Evolutionary conservation across 2,888 invertebrate species (phyloP).

Genomic region (Heteromyza rotundicornis): DNA sequence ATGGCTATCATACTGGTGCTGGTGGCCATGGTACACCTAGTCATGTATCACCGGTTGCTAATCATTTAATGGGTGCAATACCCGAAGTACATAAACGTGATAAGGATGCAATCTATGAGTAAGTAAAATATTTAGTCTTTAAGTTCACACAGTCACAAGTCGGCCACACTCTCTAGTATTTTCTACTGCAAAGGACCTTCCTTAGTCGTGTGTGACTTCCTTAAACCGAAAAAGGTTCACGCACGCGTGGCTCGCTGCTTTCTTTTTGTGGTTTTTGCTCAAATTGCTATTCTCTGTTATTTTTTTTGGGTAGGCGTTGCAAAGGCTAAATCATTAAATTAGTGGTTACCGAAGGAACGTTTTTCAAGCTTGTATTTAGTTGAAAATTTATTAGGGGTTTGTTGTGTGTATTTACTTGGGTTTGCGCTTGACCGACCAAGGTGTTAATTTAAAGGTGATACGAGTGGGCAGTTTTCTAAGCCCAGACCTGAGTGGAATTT

Average conservation of each 20-base stretch:
- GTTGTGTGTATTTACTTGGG: not conserved
- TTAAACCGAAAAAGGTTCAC: conserved; percentile 16
- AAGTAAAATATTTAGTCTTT: conserved; percentile 65
- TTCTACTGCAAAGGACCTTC: not conserved
- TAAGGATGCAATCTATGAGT: conserved; percentile 99
- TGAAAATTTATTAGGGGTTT: conserved; percentile 1
- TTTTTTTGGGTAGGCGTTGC: conserved; percentile 34
- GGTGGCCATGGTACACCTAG: conserved; percentile 68
- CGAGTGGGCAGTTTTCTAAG: no score
- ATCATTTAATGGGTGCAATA: conserved; percentile 84
- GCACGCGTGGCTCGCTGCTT: conserved; percentile 30
- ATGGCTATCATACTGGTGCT: conserved; percentile 67
- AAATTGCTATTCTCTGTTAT: not conserved
- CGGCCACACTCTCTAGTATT: conserved; percentile 8
- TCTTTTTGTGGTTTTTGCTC: conserved; percentile 9
- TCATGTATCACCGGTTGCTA: conserved; percentile 82
- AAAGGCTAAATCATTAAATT: conserved; percentile 28
- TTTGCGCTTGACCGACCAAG: conserved; percentile 1
- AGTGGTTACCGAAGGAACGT: conserved; percentile 24
- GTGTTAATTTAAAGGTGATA: conserved; percentile 4
- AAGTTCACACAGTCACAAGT: conserved; percentile 18
- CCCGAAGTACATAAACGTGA: conserved; percentile 96
- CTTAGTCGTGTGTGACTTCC: no score
- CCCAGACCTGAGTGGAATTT: not conserved
- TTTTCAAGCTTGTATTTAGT: conserved; percentile 4